These are phyloP conservation scores for Diachrysia chrysitis DNA, from an alignment of 2,888 invertebrate genomes.

Conservation along the genomic window DNA sequence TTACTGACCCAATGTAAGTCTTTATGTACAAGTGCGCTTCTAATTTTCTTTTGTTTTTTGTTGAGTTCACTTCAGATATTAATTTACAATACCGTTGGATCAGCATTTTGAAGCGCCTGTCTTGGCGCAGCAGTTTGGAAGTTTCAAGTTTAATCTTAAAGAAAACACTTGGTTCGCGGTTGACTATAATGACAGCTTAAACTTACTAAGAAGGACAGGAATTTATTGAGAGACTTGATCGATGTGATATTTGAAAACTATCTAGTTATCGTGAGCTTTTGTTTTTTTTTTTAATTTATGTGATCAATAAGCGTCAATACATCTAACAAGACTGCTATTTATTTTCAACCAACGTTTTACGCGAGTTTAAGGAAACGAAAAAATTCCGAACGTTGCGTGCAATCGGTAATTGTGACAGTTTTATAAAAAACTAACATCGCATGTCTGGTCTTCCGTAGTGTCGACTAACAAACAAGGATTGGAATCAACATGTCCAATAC, in stretches of 20 bases:
- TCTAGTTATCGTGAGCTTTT: too few species aligned
- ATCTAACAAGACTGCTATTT: not conserved
- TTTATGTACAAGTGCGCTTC: not conserved
- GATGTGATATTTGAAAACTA: not conserved
- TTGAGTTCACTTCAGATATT: not conserved
- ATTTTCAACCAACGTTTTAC: not conserved
- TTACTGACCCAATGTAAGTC: too few species aligned
- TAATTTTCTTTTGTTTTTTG: not conserved
- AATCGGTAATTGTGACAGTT: constrained; percentile 37
- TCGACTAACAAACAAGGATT: constrained; percentile 27
- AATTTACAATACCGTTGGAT: constrained; percentile 4
- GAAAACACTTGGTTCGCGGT: not conserved
- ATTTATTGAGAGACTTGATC: not conserved
- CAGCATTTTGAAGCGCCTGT: not conserved
- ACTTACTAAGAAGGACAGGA: not conserved
- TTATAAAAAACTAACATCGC: constrained; percentile 39
- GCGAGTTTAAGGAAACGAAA: constrained; percentile 23
- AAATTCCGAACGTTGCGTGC: constrained; percentile 31
- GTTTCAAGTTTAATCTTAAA: not conserved
- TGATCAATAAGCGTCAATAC: not conserved
- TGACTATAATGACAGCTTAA: not conserved
- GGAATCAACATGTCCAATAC: constrained; percentile 18
- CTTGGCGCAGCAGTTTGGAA: constrained; percentile 2
- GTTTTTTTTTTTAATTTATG: too few species aligned
- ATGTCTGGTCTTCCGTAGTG: constrained; percentile 22